These are phyloP conservation scores for Ctenodactylus gundi DNA, from an alignment of 2,113 vertebrate genomes.

Conservation along the genomic window DNA sequence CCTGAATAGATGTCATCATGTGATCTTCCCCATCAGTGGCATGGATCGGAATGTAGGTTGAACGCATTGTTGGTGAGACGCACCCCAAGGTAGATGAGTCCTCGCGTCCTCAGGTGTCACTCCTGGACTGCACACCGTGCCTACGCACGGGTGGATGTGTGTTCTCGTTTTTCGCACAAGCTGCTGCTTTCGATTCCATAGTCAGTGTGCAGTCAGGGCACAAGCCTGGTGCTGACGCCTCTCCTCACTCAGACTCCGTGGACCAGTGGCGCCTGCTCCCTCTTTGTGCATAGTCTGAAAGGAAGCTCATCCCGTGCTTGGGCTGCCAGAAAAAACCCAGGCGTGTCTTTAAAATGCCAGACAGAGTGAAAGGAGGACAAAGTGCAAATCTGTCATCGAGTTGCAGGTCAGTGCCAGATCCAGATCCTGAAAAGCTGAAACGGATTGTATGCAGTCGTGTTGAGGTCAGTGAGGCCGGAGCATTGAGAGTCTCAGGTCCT, in stretches of 20 bases:
- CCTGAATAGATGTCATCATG: background rate
- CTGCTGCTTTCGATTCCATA: background rate
- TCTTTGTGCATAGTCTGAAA: background rate
- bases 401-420: background rate
- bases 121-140: rapidly evolving
- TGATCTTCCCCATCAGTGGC: background rate
- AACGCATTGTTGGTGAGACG: background rate
- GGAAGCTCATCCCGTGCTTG: background rate
- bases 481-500: background rate
- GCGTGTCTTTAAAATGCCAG: background rate
- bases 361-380: background rate
- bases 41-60: background rate
- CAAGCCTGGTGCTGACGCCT: background rate
- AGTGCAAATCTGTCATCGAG: background rate
- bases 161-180: background rate
- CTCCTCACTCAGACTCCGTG: background rate
- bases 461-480: background rate
- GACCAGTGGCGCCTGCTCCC: background rate
- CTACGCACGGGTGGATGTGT: background rate
- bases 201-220: background rate
- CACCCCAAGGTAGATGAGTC: background rate
- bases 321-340: background rate
- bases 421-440: background rate
- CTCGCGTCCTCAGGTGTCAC: rapidly evolving
- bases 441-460: background rate